These are phyloP conservation scores for Mixornis gularis DNA, from an alignment of 2,113 vertebrate genomes.

Conservation along the genomic window DNA sequence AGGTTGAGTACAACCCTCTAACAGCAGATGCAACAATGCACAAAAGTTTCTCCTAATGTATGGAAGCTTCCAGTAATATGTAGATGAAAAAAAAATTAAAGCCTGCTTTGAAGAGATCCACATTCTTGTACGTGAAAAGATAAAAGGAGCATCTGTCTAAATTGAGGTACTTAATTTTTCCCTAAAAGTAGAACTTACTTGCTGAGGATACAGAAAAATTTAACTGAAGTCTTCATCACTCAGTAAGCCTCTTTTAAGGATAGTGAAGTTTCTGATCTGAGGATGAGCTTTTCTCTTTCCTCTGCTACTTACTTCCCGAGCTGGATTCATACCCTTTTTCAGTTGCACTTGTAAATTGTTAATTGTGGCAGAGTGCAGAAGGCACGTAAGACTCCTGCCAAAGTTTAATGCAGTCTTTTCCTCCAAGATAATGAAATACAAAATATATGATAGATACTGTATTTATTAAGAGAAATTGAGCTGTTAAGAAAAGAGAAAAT, in stretches of 20 bases:
- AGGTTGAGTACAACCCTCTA: not conserved
- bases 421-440: not conserved
- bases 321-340: not conserved
- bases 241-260: not conserved
- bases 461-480: not conserved
- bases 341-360: not conserved
- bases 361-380: not conserved
- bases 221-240: not conserved
- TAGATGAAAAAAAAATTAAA: not conserved
- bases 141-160: not conserved
- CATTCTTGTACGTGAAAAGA: not conserved
- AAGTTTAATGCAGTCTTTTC: not conserved
- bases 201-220: not conserved
- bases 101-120: not conserved
- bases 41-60: not conserved
- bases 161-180: not conserved
- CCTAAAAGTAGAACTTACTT: not conserved
- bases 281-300: slow-evolving; percentile 11
- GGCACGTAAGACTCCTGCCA: not conserved
- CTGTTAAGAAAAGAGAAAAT: not conserved
- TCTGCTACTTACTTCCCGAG: not conserved
- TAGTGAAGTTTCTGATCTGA: not conserved
- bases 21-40: not conserved
- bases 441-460: not conserved
- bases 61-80: not conserved